Evolutionary conservation across 2,113 vertebrate genomes (phyloP), one percentile per base, ranked within the genome.

Genomic region (Odocoileus hemionus): DNA sequence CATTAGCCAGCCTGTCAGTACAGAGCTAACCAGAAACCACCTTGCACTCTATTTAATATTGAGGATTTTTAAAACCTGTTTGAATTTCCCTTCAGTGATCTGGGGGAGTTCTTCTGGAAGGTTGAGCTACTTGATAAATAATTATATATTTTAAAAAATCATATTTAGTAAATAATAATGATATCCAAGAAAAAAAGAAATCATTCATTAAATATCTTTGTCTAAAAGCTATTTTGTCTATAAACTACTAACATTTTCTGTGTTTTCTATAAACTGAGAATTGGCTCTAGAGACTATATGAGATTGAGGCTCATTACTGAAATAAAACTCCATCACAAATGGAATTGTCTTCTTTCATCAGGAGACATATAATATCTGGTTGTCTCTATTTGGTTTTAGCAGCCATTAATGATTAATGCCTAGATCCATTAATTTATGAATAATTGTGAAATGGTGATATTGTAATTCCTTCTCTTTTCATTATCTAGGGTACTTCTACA

Each of bases 1-100:
- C 57, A 89, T 95, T 91, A 95, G 57, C 39, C 52, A 79, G n/a
- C 26, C 86, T 96, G 89, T 93, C 97, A 95, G 92, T n/a, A 43
- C 25, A 78, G 1, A 1, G 33, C 25, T 82, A 67, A 64, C 47
- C 58, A 89, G 86, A 92, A 93, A 58, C 50, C 88, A 94, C 67
- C 47, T 86, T 88, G 33, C 52, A 79, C 30, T 89, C 13, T 67
- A 57, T 83, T 89, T 95, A 93, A 64, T 84, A 54, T 6, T 45
- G 61, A 96, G 16, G 3, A 6, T 54, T 85, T 50, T 86, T 50
- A 64, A 96, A 96, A 89, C 26, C 21, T 78, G 23, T 36, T 60
- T 87, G n/a, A 90, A 43, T 67, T 94, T 96, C n/a, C 4, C 43
- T 89, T 36, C 54, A 79, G 12, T 76, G 45, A 89, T 58, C 33